Conservation (phyloP, 2,888 invertebrate species). For the Anagyrus pseudococci region DNA sequence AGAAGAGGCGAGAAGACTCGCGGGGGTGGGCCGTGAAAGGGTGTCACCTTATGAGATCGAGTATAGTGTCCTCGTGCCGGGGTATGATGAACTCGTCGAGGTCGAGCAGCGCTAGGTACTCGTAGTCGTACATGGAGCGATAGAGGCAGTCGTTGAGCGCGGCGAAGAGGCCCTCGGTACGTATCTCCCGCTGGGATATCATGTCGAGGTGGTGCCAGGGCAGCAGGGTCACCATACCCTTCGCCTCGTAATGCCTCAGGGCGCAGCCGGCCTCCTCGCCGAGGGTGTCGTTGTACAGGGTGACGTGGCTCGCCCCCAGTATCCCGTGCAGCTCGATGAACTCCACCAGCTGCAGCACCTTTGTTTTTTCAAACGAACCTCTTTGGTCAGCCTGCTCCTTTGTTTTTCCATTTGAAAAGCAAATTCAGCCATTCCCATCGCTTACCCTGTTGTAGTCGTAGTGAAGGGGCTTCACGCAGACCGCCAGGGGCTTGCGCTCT, state of each 20-base stretch:
- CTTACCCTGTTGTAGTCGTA: constrained; percentile 81
- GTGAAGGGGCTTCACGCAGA: constrained; percentile 91
- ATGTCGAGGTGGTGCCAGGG: constrained; percentile 84
- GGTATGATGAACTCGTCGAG: constrained; percentile 90
- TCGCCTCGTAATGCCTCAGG: constrained; percentile 71
- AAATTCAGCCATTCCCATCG: too few species aligned
- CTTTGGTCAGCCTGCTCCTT: background rate
- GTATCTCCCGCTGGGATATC: constrained; percentile 87
- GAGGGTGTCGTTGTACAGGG: constrained; percentile 89
- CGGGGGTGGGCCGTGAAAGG: background rate
- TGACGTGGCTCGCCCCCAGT: constrained; percentile 85
- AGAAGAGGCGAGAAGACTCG: background rate
- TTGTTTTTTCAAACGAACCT: too few species aligned
- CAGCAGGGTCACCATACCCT: constrained; percentile 73
- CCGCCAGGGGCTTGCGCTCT: constrained; percentile 70
- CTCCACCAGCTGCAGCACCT: constrained; percentile 82
- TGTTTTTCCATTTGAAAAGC: too few species aligned
- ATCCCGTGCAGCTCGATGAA: constrained; percentile 87
- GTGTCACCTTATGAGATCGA: constrained; percentile 71
- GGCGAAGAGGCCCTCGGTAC: constrained; percentile 91
- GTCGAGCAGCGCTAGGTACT: constrained; percentile 85
- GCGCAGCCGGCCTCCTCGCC: constrained; percentile 81
- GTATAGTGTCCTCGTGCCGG: constrained; percentile 77
- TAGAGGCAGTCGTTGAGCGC: constrained; percentile 93
- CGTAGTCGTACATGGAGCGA: constrained; percentile 84